Evolutionary conservation across 2,797 vertebrate genomes (phyloP).

Genomic region (Lemur catta): DNA sequence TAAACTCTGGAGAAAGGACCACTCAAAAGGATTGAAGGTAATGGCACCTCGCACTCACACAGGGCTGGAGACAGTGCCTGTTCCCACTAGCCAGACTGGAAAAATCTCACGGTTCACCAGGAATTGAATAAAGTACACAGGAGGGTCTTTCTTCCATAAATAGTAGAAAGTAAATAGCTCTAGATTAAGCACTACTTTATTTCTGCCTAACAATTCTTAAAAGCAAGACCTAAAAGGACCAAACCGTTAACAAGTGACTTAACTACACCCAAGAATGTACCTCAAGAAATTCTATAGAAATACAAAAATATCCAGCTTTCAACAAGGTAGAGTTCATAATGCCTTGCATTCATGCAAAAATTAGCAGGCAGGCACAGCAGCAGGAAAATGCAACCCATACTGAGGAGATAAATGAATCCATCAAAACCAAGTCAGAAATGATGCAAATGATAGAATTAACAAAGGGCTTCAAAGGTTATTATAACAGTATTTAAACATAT

Average conservation of each 20-base stretch:
- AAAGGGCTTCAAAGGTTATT: neutral
- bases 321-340: neutral
- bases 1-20: neutral
- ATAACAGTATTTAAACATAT: neutral
- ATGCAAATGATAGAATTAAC: neutral
- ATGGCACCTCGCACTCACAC: neutral
- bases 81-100: neutral
- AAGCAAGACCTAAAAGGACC: neutral
- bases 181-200: neutral
- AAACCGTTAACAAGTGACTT: neutral
- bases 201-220: neutral
- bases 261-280: neutral
- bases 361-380: neutral
- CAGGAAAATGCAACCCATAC: neutral
- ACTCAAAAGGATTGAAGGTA: neutral
- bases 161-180: neutral
- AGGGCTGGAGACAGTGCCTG: neutral
- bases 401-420: neutral
- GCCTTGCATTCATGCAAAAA: neutral
- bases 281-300: neutral
- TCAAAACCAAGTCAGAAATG: constrained; percentile 23
- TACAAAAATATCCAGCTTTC: neutral
- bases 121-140: neutral
- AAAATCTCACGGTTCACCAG: neutral
- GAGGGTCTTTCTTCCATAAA: neutral